Evolutionary conservation across 1,140 invertebrate genomes (phyloP).

Genomic region (Andrena cerasifolii): DNA sequence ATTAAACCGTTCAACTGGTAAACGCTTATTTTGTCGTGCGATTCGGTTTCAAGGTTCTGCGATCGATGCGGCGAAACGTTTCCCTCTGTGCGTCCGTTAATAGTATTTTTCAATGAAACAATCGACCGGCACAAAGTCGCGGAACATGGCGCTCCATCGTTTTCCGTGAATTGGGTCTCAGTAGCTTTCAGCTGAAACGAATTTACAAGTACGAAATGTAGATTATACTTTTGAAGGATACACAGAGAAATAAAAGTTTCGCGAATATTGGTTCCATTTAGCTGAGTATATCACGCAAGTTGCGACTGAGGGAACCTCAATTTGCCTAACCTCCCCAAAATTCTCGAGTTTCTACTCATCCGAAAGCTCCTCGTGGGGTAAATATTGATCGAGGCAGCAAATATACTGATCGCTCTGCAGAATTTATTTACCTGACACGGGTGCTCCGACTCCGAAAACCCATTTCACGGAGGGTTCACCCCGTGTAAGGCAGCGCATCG

Average conservation of each 20-base stretch:
- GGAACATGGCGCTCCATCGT: no score
- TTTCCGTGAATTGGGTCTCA: not conserved
- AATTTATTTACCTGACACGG: slow-evolving; percentile 24
- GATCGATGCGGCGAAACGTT: slow-evolving; percentile 13
- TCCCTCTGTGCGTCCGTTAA: not conserved
- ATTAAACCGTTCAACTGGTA: slow-evolving; percentile 32
- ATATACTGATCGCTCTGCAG: not conserved
- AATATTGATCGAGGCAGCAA: slow-evolving; percentile 1
- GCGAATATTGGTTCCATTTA: no score
- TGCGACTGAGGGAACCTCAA: no score
- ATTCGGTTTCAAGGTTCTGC: slow-evolving; percentile 2
- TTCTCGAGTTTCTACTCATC: not conserved
- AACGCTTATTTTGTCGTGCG: slow-evolving; percentile 6
- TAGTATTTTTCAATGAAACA: no score
- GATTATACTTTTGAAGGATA: no score
- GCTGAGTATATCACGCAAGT: no score
- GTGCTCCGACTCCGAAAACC: not conserved
- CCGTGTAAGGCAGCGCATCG: not conserved
- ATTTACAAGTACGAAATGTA: no score
- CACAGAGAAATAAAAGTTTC: no score
- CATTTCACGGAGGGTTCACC: not conserved
- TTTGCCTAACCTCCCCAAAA: not conserved
- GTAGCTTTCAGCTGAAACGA: not conserved
- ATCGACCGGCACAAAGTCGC: no score
- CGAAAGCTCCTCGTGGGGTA: not conserved